Evolutionary conservation across 2,113 vertebrate species (phyloP), one percentile per base, ranked within the genome.

Genomic region (Gallinago paraguaiae): DNA sequence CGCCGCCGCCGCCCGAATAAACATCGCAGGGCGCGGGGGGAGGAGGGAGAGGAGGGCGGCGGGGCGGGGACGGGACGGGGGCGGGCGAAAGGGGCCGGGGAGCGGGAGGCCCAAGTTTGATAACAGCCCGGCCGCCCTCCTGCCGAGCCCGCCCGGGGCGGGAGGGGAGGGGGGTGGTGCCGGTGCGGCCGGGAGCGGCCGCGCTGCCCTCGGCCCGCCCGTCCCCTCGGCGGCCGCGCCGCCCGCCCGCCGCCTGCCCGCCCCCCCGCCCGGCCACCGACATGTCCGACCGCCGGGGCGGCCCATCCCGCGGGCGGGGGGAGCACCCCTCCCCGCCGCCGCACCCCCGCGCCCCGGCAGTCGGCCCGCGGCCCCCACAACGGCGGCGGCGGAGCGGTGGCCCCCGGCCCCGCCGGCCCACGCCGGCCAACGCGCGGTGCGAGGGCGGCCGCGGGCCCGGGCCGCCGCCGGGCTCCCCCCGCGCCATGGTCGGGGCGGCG

Each of bases 211-310:
- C 35, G 2, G 95, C 30, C 41, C 33, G 48, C 41, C 41, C 97
- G 41, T 13, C 60, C 51, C 45, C 28, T 68, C 61, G 45, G 53
- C 31, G 15, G 25, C 41, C 50, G 50, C n/a, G n/a, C n/a, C n/a
- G n/a, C n/a, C n/a, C n/a, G n/a, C n/a, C n/a, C 13, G 81, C 82
- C 72, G 74, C 69, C 68, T 37, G 82, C 92, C 88, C 39, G 15
- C 22, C 95, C 94, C 91, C 89, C 97, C 96, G 89, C 95, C 91
- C 97, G 87, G 94, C 97, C 92, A 92, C 97, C 96, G 98, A 98
- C 98, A 97, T 98, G 97, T 98, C 98, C 95, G 98, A 94, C 97
- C 23, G 59, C 43, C 95, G 98, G 98, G 97, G 97, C 85, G 96
- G 97, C 98, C 98, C 98, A 98, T 97, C 97, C 95, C 84, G 54